A percentile compares a stretch with the other conserved stretches of the same genome.
Conservation (phyloP, 2,113 vertebrate genomes). For the Excalfactoria chinensis region DNA sequence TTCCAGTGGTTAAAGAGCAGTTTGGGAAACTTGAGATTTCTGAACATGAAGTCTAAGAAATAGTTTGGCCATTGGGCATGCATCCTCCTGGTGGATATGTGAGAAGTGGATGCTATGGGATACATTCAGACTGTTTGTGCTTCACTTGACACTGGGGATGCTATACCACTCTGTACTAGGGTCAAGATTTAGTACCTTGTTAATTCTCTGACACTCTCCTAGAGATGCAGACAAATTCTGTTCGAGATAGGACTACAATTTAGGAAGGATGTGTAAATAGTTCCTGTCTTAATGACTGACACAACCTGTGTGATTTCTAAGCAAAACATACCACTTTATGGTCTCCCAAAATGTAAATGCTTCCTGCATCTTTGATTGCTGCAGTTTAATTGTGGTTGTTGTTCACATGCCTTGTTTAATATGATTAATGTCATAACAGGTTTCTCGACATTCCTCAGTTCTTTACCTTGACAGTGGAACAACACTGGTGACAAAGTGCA, state of each 20-base stretch:
- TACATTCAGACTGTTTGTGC: neutral
- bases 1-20: neutral
- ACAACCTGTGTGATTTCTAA: slow-evolving; percentile 7
- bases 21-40: neutral
- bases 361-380: slow-evolving; percentile 57
- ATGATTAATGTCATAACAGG: slow-evolving; percentile 75
- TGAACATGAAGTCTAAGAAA: neutral
- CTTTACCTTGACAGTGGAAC: slow-evolving; percentile 74
- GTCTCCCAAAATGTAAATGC: slow-evolving; percentile 51
- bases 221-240: slow-evolving; percentile 10
- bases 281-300: neutral
- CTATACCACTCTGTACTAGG: neutral
- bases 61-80: neutral
- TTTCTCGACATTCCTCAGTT: slow-evolving; percentile 56
- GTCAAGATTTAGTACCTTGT: neutral
- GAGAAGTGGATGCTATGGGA: neutral
- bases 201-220: neutral
- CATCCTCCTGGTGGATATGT: slow-evolving; percentile 4
- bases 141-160: neutral
- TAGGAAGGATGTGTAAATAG: neutral
- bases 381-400: slow-evolving; percentile 65
- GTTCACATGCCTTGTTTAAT: slow-evolving; percentile 62
- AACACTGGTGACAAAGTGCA: slow-evolving; percentile 77
- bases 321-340: slow-evolving; percentile 9
- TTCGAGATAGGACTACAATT: neutral